Base-by-base conservation (phyloP, 23 tunicate species). In the Botrylloides violaceus region DNA sequence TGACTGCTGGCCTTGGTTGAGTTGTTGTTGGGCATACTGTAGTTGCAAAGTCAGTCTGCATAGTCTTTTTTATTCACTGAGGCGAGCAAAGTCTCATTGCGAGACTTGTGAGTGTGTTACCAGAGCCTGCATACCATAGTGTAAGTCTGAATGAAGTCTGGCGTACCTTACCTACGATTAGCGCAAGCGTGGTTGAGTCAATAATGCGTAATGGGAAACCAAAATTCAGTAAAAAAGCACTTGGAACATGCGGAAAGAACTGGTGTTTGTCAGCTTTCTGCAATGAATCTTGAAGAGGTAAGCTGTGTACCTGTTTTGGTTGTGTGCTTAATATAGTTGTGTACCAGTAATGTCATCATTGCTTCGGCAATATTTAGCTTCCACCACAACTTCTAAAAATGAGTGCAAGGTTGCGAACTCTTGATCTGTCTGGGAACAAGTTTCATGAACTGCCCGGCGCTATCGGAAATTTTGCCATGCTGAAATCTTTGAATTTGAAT, bases 221-320 rank as follows among this genome's bases (percentile, higher is more conserved):
- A 68, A 48, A 86, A 86, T 66, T 58, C 81, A 21, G 68, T 80
- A 3, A 75, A 60, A 49, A 61, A 32, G 20, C 94, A 86, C 73
- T 73, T 86, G 24, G 77, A 86, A 27, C 37, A 80, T 61, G 94
- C 94, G 9, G 78, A 86, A 38, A 80, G 83, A 68, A 86, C 94
- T 25, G 94, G 94, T 38, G 94, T 86, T 1, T 86, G 94, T 57
- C 94, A 86, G 56, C 72, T 86, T 1, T 65, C 85, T 2, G 30
- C 59, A 7, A 86, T 80, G 85, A 64, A 68, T 30, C 53, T 86
- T 27, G 47, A 78, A 0, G 81, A 86, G 77, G 93, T 85, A 81
- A 21, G 76, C 20, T 71, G 30, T 12, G 19, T 48, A 12, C 6
- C 64, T 47, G 55, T 9, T 24, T 59, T 24, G 28, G 19, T 7